Evolutionary conservation across 2,888 invertebrate genomes (phyloP).

Genomic region (Strigamia maritima): DNA sequence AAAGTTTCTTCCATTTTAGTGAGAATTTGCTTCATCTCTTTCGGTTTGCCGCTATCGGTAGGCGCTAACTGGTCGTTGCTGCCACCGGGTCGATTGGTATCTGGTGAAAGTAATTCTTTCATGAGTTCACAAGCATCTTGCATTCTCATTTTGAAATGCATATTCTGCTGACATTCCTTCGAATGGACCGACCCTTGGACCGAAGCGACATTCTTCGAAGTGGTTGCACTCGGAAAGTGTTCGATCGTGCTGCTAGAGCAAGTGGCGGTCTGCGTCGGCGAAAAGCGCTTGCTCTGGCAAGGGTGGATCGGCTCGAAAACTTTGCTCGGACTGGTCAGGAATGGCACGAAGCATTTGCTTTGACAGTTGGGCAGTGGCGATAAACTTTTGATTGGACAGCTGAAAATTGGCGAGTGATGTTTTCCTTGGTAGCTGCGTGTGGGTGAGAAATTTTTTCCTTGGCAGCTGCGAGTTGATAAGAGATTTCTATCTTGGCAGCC

Average conservation of each 20-base stretch:
- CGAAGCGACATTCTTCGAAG: background rate
- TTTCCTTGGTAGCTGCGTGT: too few species aligned
- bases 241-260: background rate
- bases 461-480: too few species aligned
- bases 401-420: too few species aligned
- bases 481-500: too few species aligned
- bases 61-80: too few species aligned
- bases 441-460: too few species aligned
- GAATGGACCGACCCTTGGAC: background rate
- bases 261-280: background rate
- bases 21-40: background rate
- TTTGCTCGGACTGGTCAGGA: too few species aligned
- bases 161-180: background rate
- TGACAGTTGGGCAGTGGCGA: too few species aligned
- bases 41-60: background rate
- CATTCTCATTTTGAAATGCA: constrained; percentile 12
- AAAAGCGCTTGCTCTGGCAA: background rate
- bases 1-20: background rate
- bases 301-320: too few species aligned
- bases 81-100: background rate
- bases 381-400: too few species aligned
- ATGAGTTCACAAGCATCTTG: constrained; percentile 37
- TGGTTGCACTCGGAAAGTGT: background rate
- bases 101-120: constrained; percentile 6
- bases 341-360: too few species aligned